Evolutionary conservation across 2,888 invertebrate species (phyloP), one percentile per base, ranked within the genome.

Genomic region (Muscina levida): DNA sequence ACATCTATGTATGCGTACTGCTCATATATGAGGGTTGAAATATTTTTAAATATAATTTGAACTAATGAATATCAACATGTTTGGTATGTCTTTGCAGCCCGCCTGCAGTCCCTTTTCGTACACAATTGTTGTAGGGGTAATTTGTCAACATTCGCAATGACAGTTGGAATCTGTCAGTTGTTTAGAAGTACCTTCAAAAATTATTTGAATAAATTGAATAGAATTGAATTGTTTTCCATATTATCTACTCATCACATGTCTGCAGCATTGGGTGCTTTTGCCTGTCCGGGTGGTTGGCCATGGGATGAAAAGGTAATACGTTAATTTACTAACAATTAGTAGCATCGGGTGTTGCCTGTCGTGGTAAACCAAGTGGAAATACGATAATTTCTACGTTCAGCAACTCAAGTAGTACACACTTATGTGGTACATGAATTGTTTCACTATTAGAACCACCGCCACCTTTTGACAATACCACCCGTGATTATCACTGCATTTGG

Each of bases 301-400:
- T 2, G 62, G 62, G 72, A 74, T 22, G 62, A 74, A 62, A 62
- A 72, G 71, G 53, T 81, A 77, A 81, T 81, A 77, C 81, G 74
- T 81, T 81, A 81, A 81, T 81, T 81, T 81, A 81, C 81, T 81
- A 79, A 73, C 79, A 82, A 82, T 82, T 82, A 82, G 82, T 82
- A 82, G 79, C 76, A 71, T 75, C 72, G 82, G 82, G 82, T 82
- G 82, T 82, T 78, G 67, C 76, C 76, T 79, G 79, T 53, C 68
- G 82, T 71, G 78, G 79, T 73, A 76, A 82, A 66, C 73, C 79
- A 73, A 76, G 66, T 76, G 79, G 75, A 82, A 72, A 73, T 79
- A 75, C 53, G 59, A 71, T 71, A 65, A 79, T 73, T 72, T 37
- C 39, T 39, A 42, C n/a, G n/a, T 56, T 53, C 26, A 24, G 24